Conservation (phyloP, 2,113 vertebrate genomes). For the Spea multiplicata region DNA sequence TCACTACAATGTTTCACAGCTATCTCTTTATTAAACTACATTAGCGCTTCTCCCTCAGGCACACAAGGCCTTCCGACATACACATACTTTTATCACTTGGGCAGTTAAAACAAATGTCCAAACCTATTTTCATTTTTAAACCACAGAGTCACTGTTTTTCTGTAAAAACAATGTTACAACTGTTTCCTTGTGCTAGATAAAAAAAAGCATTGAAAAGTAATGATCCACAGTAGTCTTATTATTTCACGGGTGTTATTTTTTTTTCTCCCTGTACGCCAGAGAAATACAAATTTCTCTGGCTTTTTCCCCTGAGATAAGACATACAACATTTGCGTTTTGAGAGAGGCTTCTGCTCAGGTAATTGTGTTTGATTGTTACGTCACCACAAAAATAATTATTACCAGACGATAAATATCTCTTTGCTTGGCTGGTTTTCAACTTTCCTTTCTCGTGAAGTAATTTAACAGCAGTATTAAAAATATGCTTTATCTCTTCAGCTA, state of each 20-base stretch:
- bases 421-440: conserved; percentile 86
- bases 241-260: neutral
- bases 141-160: neutral
- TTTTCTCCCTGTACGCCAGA: neutral
- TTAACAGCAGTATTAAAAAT: conserved; percentile 90
- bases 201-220: neutral
- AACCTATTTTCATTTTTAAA: neutral
- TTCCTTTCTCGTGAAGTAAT: conserved; percentile 88
- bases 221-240: neutral
- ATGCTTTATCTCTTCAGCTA: conserved; percentile 92
- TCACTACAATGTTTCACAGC: no score
- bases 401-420: conserved; percentile 96
- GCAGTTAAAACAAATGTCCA: neutral
- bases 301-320: neutral
- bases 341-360: neutral
- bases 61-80: no score
- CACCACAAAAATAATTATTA: conserved; percentile 55
- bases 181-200: neutral
- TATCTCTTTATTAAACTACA: no score
- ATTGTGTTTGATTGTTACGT: neutral
- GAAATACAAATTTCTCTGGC: neutral
- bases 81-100: neutral
- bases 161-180: neutral
- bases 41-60: no score
- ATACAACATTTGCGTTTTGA: neutral